Conservation (phyloP, 1,140 invertebrate genomes). For the Sminthurinus signatus region DNA sequence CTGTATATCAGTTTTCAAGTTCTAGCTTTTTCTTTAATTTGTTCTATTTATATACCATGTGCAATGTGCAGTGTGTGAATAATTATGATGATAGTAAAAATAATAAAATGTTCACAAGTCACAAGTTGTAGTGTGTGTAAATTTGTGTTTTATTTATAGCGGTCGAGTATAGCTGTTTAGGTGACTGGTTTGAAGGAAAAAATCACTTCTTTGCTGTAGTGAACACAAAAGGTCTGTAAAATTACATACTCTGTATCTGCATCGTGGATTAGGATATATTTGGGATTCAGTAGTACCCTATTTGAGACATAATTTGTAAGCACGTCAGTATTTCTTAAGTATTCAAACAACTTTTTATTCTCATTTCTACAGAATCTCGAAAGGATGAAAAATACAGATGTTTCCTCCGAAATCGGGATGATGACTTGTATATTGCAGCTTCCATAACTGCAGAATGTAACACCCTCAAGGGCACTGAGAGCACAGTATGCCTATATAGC, state of each 20-base stretch:
- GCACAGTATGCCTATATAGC: no score
- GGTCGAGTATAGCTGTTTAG: constrained; percentile 86
- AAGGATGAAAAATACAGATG: constrained; percentile 90
- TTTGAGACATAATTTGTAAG: no score
- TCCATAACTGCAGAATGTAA: constrained; percentile 91
- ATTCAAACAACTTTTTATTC: no score
- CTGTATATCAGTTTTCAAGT: constrained; percentile 20
- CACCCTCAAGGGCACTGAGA: constrained; percentile 83
- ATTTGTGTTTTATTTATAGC: constrained; percentile 50
- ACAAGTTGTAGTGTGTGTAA: no score
- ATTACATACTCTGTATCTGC: no score
- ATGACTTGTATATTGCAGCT: constrained; percentile 80
- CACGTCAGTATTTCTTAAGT: no score
- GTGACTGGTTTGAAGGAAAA: constrained; percentile 91
- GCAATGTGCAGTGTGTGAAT: no score
- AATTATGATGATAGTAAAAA: no score
- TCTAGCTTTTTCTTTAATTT: neutral
- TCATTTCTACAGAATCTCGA: constrained; percentile 80
- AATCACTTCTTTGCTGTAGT: constrained; percentile 92
- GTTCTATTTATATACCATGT: no score
- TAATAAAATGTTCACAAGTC: no score
- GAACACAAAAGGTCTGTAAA: constrained; percentile 68
- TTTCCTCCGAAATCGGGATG: constrained; percentile 88
- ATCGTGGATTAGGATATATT: no score
- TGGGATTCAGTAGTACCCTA: no score